Conservation (phyloP, 1,140 invertebrate species). For the Conus ventricosus region DNA sequence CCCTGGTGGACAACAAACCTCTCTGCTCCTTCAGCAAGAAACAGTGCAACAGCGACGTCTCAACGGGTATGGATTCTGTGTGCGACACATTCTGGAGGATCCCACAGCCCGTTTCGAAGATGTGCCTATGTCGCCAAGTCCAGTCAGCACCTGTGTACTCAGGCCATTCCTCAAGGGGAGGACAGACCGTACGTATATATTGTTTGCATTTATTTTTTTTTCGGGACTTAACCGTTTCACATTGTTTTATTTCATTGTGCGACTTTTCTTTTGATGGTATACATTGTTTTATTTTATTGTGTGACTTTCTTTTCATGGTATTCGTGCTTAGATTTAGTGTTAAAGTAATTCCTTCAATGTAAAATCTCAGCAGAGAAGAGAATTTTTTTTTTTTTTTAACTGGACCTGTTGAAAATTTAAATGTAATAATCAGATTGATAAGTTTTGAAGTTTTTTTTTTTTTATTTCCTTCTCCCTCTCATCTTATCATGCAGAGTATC, state of each 20-base stretch:
- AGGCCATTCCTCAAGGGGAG: conserved; percentile 76
- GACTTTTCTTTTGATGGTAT: background rate
- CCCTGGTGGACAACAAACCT: conserved; percentile 76
- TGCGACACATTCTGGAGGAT: conserved; percentile 75
- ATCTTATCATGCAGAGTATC: too few relatives aligned
- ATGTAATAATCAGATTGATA: too few relatives aligned
- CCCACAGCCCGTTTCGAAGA: conserved; percentile 74
- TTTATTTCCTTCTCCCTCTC: too few relatives aligned
- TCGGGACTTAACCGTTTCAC: too few relatives aligned
- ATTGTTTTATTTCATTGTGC: background rate
- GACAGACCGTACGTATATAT: conserved; percentile 71
- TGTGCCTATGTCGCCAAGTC: conserved; percentile 75
- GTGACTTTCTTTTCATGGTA: too few relatives aligned
- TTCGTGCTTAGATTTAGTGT: too few relatives aligned
- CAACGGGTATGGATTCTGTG: conserved; percentile 78
- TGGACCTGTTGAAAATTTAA: too few relatives aligned
- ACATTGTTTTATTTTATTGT: background rate
- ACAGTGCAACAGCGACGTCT: conserved; percentile 77
- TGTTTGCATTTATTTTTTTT: background rate
- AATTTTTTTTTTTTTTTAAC: too few relatives aligned
- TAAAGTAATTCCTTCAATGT: too few relatives aligned
- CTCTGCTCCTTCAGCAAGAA: conserved; percentile 77
- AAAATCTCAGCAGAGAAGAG: too few relatives aligned
- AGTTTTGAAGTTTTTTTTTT: too few relatives aligned
- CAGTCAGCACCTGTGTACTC: conserved; percentile 75